Conservation (phyloP, 2,888 invertebrate species). For the Eucriotettix oculatus region DNA sequence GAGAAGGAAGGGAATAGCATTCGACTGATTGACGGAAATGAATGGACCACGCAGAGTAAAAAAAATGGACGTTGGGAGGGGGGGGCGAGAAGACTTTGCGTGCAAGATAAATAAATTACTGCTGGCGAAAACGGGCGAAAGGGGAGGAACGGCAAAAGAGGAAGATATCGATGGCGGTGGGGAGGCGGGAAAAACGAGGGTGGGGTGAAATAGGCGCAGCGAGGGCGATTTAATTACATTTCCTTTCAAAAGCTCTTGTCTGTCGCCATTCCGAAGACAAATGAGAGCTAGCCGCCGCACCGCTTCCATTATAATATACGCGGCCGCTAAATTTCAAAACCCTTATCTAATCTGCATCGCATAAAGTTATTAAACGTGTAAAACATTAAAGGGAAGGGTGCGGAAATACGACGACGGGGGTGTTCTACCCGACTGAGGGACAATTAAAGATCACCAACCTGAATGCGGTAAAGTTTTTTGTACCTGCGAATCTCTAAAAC, state of each 20-base stretch:
- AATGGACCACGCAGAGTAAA: background rate
- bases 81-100: background rate
- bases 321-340: background rate
- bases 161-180: background rate
- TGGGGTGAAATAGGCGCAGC: background rate
- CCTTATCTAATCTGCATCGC: background rate
- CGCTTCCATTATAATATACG: background rate
- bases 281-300: background rate
- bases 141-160: background rate
- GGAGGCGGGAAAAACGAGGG: background rate
- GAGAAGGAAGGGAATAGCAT: background rate
- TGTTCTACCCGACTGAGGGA: too few species aligned
- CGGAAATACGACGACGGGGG: too few species aligned
- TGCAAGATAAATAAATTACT: background rate
- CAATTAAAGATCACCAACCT: too few species aligned
- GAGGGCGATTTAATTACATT: background rate
- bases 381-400: background rate
- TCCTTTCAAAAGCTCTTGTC: background rate
- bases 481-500: too few species aligned
- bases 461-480: too few species aligned
- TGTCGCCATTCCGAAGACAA: background rate
- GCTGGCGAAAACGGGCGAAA: background rate
- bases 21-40: background rate
- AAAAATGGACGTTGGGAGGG: background rate
- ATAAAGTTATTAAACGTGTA: background rate